phyloP scores from a whole-genome alignment of 2,113 vertebrate species.

The Peromyscus californicus region DNA sequence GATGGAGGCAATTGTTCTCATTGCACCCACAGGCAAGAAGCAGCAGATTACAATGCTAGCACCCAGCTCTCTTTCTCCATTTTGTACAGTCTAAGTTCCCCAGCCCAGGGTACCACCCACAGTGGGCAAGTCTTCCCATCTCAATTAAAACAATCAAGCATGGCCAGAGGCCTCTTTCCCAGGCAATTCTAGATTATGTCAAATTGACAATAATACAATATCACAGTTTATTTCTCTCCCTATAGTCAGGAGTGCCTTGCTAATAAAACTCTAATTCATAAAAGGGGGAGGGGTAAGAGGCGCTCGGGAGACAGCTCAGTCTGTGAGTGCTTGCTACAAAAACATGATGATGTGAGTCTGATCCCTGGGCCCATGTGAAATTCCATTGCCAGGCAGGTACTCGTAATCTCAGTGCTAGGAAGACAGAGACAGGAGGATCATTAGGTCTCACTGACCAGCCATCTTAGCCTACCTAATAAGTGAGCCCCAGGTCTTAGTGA shows the following conservation, averaged over 20 bases:
- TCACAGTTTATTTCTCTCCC: not conserved
- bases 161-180: not conserved
- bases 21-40: not conserved
- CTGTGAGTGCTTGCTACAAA: not conserved
- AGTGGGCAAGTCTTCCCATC: not conserved
- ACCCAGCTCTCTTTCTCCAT: not conserved
- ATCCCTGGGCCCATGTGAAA: not conserved
- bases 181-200: too few relatives aligned
- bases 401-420: too few relatives aligned
- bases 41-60: not conserved
- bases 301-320: not conserved
- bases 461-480: not conserved
- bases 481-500: too few relatives aligned
- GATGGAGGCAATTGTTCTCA: not conserved
- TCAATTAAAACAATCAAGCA: not conserved
- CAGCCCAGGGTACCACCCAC: not conserved
- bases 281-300: constrained; percentile 18
- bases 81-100: not conserved
- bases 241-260: constrained; percentile 42
- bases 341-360: not conserved
- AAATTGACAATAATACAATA: not conserved
- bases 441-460: not conserved
- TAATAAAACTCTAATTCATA: constrained; percentile 70
- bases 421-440: not conserved
- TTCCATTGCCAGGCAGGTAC: not conserved